phyloP scores from a whole-genome alignment of 2,113 vertebrate genomes.

The Otus sunia region DNA sequence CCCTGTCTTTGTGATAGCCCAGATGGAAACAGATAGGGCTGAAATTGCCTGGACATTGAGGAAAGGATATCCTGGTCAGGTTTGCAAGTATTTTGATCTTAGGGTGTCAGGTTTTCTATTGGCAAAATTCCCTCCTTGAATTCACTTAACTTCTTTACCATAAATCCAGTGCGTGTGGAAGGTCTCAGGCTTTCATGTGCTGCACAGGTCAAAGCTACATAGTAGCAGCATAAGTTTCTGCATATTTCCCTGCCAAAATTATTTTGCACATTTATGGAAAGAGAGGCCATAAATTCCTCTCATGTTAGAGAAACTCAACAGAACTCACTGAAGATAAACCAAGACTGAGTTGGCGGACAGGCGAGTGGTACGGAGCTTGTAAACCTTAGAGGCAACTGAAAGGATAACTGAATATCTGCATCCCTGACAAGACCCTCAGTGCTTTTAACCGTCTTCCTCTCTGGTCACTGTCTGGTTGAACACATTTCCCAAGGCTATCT shows the following conservation, averaged over 20 bases:
- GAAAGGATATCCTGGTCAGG: not conserved
- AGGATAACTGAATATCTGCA: not conserved
- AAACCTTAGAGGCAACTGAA: not conserved
- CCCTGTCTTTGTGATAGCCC: not conserved
- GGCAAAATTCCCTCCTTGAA: not conserved
- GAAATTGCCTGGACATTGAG: not conserved
- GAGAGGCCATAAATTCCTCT: not conserved
- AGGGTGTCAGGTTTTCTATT: not conserved
- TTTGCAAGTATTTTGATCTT: not conserved
- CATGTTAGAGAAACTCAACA: not conserved
- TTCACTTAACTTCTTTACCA: not conserved
- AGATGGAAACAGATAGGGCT: not conserved
- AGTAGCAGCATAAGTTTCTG: not conserved
- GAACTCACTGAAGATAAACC: not conserved
- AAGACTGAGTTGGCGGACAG: not conserved
- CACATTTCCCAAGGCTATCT: not conserved
- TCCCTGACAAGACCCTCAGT: not conserved
- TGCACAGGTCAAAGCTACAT: not conserved
- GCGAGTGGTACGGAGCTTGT: not conserved
- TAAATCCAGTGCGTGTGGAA: not conserved
- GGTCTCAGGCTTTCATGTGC: not conserved
- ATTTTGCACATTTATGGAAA: not conserved
- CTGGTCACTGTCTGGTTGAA: conserved; percentile 1
- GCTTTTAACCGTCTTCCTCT: not conserved
- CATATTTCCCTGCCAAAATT: not conserved